Percentiles rank a stretch among this genome's conserved stretches.
phyloP scores from a whole-genome alignment of 1,140 invertebrate species.

The Uloborus diversus region DNA sequence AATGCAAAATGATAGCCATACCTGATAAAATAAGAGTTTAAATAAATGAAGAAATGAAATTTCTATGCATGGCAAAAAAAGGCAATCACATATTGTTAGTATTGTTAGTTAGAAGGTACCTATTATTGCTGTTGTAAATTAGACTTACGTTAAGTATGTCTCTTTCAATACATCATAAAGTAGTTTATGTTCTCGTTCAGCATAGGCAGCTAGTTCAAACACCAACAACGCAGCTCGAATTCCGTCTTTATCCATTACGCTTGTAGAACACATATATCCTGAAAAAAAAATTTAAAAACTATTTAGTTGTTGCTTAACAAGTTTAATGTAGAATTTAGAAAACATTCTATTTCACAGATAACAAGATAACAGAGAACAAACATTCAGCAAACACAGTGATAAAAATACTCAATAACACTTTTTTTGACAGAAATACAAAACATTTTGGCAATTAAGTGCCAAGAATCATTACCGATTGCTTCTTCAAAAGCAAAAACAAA shows the following conservation, averaged over 20 bases:
- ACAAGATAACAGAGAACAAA: neutral
- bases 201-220: constrained; percentile 80
- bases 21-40: too few species aligned
- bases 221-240: constrained; percentile 83
- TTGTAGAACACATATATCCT: constrained; percentile 80
- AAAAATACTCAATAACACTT: neutral
- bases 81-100: too few species aligned
- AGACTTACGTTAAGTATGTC: constrained; percentile 79
- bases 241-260: constrained; percentile 96
- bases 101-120: neutral
- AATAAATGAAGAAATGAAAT: too few species aligned
- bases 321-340: neutral
- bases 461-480: constrained; percentile 73
- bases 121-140: neutral
- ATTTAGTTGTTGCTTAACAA: neutral
- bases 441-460: neutral
- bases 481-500: constrained; percentile 95
- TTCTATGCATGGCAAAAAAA: too few species aligned
- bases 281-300: neutral
- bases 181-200: constrained; percentile 71
- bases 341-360: neutral
- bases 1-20: constrained; percentile 86
- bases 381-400: neutral
- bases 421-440: neutral
- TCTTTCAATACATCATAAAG: constrained; percentile 79